Evolutionary conservation across 2,888 invertebrate species (phyloP).

Genomic region (Mesorhabditis spiculigera): DNA sequence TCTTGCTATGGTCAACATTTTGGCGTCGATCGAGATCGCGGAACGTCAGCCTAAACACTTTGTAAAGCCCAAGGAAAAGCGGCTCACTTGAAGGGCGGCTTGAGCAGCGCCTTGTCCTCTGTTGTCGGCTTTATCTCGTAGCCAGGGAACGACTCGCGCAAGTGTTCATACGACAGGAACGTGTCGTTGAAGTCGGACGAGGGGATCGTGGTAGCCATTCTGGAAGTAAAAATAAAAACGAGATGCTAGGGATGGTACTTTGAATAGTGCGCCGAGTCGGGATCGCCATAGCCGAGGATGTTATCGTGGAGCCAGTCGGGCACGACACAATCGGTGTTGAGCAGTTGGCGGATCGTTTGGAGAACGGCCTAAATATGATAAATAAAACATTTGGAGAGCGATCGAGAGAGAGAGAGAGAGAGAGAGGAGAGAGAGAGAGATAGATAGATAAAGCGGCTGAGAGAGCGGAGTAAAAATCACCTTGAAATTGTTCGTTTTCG

Average conservation of each 20-base stretch:
- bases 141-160: constrained; percentile 79
- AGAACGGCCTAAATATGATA: constrained; percentile 72
- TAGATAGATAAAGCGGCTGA: not conserved
- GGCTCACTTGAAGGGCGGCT: constrained; percentile 77
- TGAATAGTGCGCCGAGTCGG: constrained; percentile 91
- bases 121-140: constrained; percentile 72
- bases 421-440: not conserved
- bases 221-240: constrained; percentile 56
- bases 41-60: constrained; percentile 41
- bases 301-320: constrained; percentile 72
- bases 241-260: constrained; percentile 63
- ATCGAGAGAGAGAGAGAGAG: not conserved
- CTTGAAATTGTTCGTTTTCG: constrained; percentile 99
- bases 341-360: constrained; percentile 93
- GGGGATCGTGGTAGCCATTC: constrained; percentile 81
- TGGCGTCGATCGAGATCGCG: constrained; percentile 48
- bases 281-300: constrained; percentile 94
- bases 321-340: constrained; percentile 97
- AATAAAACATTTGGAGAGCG: not conserved
- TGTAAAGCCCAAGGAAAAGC: not conserved
- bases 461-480: not conserved
- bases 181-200: constrained; percentile 95
- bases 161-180: constrained; percentile 84
- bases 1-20: constrained; percentile 17
- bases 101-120: constrained; percentile 66